Base-by-base conservation (phyloP, 2,888 invertebrate species). In the Plemyria rubiginata region DNA sequence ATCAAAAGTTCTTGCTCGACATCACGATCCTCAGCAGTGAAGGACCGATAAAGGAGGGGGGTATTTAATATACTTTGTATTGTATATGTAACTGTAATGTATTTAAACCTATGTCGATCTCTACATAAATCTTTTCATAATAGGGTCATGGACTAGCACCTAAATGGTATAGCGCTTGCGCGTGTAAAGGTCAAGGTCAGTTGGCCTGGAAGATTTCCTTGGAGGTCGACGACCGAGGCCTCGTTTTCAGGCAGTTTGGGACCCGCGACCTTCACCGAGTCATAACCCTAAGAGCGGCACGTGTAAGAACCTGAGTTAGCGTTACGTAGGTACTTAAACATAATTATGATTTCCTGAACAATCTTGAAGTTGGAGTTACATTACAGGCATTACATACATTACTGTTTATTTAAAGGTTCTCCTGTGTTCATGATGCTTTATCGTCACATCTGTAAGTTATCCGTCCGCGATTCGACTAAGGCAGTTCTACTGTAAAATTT, bases 121-220 rank as follows among this genome's bases (percentile, higher is more conserved):
- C 32, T 32, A 8, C 32, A 32, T 32, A 32, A 76, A 82, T 82
- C 79, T 80, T 84, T 86, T 83, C 75, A 80, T 86, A 89, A 86
- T 85, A 85, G 87, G 90, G 91, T 90, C 90, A 92, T 86, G 87
- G 88, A 89, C 87, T 87, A 5, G 53, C 43, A 28, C 13, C 86
- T 85, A 76, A 87, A 77, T 74, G 75, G 80, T 67, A 86, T 75
- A 71, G 91, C 92, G 92, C 92, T 78, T 91, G 92, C 92, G 92
- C 92, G 91, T 78, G 72, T 80, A 87, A 89, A 90, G 91, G 85
- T 91, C 90, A 92, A 88, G 92, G 92, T 87, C 85, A 82, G 84
- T 71, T 79, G 78, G 90, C 90, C 88, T 90, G 91, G 90, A 92
- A 92, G 88, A 90, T 92, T 91, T 90, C 84, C 86, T 84, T 77